Conservation (phyloP, 2,113 vertebrate genomes). For the Dicaeum eximium region DNA sequence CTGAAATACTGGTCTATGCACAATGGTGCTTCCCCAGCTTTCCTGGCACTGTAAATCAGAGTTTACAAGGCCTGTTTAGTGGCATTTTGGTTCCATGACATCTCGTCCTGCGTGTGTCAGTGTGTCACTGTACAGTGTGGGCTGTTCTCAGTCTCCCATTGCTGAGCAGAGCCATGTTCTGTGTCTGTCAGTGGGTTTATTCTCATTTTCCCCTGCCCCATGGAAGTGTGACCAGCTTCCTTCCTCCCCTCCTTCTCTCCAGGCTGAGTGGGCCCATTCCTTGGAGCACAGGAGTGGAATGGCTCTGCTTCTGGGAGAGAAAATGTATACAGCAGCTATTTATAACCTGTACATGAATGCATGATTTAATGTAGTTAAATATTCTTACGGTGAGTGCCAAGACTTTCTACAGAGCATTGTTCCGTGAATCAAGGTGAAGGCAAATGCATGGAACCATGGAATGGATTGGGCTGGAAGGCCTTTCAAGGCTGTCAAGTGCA, state of each 20-base stretch:
- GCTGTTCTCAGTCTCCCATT: neutral
- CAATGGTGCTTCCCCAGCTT: neutral
- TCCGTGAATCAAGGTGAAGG: neutral
- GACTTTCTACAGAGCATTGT: neutral
- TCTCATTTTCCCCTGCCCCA: neutral
- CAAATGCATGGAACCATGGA: neutral
- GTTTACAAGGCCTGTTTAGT: neutral
- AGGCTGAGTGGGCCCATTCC: neutral
- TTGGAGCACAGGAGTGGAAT: neutral
- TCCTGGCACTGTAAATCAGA: neutral
- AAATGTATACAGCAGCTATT: neutral
- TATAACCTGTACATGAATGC: constrained; percentile 3
- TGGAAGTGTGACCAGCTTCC: neutral
- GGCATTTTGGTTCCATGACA: neutral
- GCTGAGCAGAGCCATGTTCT: neutral
- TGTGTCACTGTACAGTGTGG: neutral
- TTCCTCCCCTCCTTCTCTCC: neutral
- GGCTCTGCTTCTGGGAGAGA: neutral
- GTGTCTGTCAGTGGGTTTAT: neutral
- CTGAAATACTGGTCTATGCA: neutral
- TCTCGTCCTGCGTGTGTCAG: neutral
- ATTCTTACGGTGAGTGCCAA: constrained; percentile 7
- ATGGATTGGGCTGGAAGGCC: neutral
- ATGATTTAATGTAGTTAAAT: constrained; percentile 1
- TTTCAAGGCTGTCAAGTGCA: neutral